Evolutionary conservation across 2,797 vertebrate species (phyloP).

Genomic region (Lacerta viridis): DNA sequence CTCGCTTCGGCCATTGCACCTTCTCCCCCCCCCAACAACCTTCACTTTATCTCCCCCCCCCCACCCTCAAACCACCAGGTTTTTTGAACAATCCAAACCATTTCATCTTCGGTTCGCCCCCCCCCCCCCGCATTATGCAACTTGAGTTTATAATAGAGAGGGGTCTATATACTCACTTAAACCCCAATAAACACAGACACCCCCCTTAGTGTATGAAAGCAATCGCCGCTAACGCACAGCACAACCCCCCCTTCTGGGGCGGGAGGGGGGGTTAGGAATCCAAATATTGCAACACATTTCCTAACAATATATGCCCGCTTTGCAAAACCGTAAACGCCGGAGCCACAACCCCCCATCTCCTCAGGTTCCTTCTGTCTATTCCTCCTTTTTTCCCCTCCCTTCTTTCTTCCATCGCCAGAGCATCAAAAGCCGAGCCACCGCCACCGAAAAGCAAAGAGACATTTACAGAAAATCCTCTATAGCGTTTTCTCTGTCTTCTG

Average conservation of each 20-base stretch:
- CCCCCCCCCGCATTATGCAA: background rate
- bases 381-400: slow-evolving; percentile 63
- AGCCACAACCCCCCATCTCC: slow-evolving; percentile 25
- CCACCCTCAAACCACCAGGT: background rate
- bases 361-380: slow-evolving; percentile 54
- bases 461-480: background rate
- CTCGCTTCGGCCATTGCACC: slow-evolving; percentile 58
- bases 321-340: slow-evolving; percentile 15
- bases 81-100: slow-evolving; percentile 9
- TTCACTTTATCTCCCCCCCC: slow-evolving; percentile 39
- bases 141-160: slow-evolving; percentile 4
- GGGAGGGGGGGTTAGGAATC: background rate
- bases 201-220: background rate
- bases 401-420: slow-evolving; percentile 32
- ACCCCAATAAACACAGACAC: background rate
- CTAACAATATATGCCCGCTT: slow-evolving; percentile 14
- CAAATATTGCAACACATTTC: background rate
- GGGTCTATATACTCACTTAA: background rate
- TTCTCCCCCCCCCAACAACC: slow-evolving; percentile 66
- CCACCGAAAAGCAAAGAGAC: background rate
- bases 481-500: slow-evolving; percentile 1
- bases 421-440: slow-evolving; percentile 18
- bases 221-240: background rate
- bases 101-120: background rate
- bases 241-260: background rate